Evolutionary conservation across 2,888 invertebrate genomes (phyloP), one percentile per base, ranked within the genome.

Genomic region (Bugula neritina): DNA sequence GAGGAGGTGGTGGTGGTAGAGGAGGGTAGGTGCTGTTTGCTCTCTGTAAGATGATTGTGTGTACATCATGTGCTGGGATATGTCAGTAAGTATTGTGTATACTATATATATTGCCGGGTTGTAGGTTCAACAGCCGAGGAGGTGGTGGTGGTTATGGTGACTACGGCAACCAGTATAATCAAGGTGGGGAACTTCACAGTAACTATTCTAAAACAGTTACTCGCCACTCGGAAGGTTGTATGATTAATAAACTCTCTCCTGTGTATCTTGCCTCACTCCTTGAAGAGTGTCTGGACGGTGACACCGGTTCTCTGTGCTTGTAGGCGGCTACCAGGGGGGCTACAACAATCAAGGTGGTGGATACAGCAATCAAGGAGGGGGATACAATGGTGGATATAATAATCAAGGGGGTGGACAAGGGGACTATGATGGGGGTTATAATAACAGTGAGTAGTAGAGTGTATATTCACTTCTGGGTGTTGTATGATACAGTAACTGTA

Each of bases 141-240:
- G 63, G 63, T 63, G 63, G 63, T 31, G 63, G 63, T 10, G 63
- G 63, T 27, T 2, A 10, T 31, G 63, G 63, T 5, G 63, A 31
- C 13, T 27, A 34, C 10, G 31, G 34, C 27, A 31, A 63, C 63
- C n/a, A 63, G 2, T 27, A 31, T 17, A 63, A 34, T n/a, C 31
- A 27, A 10, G 63, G 63, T 57, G 57, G 25, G 10, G n/a, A n/a
- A n/a, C n/a, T n/a, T n/a, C n/a, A n/a, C n/a, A n/a, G 25, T n/a
- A 5, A 5, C 25, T 21, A 25, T n/a, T 57, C 25, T 57, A 5
- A 5, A 25, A 25, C 13, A n/a, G 13, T 5, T 17, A 5, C 5
- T n/a, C 10, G 10, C 57, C 23, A n/a, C 21, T 57, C 25, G 23
- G 13, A 5, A n/a, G 52, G 52, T 21, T 52, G 21, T n/a, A n/a